Evolutionary conservation across 2,113 vertebrate genomes (phyloP).

Genomic region (Urocolius indicus): DNA sequence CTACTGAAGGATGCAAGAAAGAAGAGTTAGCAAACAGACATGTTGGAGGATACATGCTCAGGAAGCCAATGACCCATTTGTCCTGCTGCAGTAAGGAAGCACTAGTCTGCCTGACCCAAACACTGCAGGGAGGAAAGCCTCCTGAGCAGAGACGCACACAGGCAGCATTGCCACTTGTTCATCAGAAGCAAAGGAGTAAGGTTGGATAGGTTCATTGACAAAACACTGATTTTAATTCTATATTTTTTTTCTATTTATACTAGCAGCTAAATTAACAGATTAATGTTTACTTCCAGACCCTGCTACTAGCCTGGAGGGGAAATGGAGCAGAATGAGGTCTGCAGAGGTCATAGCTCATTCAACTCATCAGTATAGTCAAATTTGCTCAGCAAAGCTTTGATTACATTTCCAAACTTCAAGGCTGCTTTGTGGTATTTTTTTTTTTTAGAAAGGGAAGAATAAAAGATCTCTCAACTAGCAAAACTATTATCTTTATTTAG

Average conservation of each 20-base stretch:
- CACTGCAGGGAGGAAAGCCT: neutral
- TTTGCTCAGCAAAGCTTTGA: slow-evolving; percentile 37
- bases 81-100: neutral
- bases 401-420: slow-evolving; percentile 32
- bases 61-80: neutral
- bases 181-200: neutral
- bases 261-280: slow-evolving; percentile 41
- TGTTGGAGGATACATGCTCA: neutral
- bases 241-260: neutral
- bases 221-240: neutral
- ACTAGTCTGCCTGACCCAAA: neutral
- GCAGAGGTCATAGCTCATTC: slow-evolving; percentile 23
- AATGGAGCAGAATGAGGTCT: slow-evolving; percentile 35
- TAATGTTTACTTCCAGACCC: slow-evolving; percentile 16
- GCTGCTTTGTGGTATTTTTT: neutral
- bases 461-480: neutral
- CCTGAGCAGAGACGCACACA: neutral
- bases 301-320: slow-evolving; percentile 16
- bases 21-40: neutral
- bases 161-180: neutral
- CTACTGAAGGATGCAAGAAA: neutral
- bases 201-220: neutral
- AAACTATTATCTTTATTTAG: slow-evolving; percentile 37
- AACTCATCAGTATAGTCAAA: neutral
- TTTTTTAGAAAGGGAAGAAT: neutral